phyloP scores from a whole-genome alignment of 2,888 invertebrate genomes.

The Tipula vernalis region DNA sequence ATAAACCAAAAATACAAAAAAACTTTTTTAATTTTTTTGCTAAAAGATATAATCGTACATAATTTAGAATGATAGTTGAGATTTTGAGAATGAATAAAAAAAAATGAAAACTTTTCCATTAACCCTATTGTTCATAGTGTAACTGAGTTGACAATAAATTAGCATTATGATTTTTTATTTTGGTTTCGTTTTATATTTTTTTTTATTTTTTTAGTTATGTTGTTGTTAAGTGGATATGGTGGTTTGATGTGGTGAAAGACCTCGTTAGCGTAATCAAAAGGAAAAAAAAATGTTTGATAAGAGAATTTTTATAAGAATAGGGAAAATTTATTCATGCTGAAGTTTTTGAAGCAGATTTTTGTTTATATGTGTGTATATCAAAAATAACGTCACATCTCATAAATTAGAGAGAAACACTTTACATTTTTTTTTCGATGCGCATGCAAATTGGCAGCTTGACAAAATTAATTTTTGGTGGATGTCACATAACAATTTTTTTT shows the following conservation, averaged over 20 bases:
- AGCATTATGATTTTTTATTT: background rate
- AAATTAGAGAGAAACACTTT: background rate
- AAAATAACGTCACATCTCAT: background rate
- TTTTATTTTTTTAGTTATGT: background rate
- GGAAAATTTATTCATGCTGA: background rate
- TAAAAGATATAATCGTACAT: background rate
- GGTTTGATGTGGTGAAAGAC: background rate
- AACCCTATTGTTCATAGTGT: background rate
- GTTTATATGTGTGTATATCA: background rate
- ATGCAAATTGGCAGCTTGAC: background rate
- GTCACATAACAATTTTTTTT: no score
- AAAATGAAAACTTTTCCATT: background rate
- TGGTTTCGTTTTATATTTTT: background rate
- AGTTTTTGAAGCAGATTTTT: background rate
- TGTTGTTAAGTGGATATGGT: background rate
- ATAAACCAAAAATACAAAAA: background rate
- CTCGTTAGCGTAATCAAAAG: constrained; percentile 4
- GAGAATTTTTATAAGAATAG: background rate
- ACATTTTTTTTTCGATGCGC: background rate
- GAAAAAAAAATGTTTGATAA: background rate
- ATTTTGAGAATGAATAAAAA: background rate
- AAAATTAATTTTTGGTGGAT: background rate
- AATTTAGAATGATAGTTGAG: background rate
- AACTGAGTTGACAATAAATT: constrained; percentile 4
- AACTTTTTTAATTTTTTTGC: background rate